phyloP scores from a whole-genome alignment of 2,797 vertebrate species.

The Urosaurus nigricauda region DNA sequence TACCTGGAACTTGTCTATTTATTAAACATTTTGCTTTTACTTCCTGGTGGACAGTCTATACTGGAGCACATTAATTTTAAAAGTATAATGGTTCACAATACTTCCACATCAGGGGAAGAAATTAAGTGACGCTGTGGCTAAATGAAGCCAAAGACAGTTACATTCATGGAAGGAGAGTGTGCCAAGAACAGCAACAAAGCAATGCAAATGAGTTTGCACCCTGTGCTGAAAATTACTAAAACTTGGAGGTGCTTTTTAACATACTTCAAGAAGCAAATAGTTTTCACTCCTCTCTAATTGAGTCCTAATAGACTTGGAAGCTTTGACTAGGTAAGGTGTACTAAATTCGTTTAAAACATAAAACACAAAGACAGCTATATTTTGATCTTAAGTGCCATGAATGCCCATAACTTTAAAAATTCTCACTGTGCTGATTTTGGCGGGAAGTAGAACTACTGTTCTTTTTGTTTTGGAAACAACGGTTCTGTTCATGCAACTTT shows the following conservation, averaged over 20 bases:
- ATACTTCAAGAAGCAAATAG: background rate
- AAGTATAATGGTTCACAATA: background rate
- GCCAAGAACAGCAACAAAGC: background rate
- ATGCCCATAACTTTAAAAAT: background rate
- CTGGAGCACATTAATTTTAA: background rate
- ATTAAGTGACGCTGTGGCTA: background rate
- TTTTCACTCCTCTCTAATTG: background rate
- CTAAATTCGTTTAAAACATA: background rate
- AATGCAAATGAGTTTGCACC: background rate
- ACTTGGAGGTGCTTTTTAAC: background rate
- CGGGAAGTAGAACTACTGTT: no score
- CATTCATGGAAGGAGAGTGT: background rate
- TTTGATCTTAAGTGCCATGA: background rate
- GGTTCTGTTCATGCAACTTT: background rate
- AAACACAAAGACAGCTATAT: background rate
- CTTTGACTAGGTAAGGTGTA: background rate
- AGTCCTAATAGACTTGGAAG: background rate
- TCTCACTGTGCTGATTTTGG: slow-evolving; percentile 8
- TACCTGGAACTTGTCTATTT: no score
- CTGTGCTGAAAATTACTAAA: background rate
- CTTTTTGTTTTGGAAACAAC: background rate
- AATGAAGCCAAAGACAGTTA: background rate
- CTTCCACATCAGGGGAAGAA: background rate
- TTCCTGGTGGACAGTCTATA: no score
- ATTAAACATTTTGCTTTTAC: no score